A percentile compares a stretch with the other conserved stretches of the same genome.
Evolutionary conservation across 53 echinoderm and acorn worm genomes (phyloP).

Genomic region (Actinopyga echinites): DNA sequence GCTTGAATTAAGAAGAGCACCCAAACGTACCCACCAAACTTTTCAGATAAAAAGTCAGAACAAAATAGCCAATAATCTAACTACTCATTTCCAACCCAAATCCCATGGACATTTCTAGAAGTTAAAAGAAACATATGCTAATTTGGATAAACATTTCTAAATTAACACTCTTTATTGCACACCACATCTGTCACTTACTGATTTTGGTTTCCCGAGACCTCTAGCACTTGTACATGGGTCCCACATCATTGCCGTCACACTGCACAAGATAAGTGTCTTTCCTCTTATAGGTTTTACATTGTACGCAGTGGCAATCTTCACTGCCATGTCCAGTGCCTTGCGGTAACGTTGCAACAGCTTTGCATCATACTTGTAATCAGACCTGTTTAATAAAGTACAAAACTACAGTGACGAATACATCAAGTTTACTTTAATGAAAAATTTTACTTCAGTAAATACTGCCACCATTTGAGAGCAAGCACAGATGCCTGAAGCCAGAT

Average conservation of each 20-base stretch:
- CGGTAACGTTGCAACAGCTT: constrained; percentile 75
- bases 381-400: not conserved
- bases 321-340: constrained; percentile 87
- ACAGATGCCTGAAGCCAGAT: too few species aligned
- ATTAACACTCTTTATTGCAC: too few species aligned
- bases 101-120: too few species aligned
- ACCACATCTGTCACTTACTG: constrained; percentile 32
- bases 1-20: too few species aligned
- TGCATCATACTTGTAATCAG: constrained; percentile 13
- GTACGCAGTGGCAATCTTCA: constrained; percentile 95
- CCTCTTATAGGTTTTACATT: constrained; percentile 93
- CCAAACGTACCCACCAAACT: too few species aligned
- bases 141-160: too few species aligned
- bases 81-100: too few species aligned
- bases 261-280: constrained; percentile 79
- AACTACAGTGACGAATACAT: not conserved
- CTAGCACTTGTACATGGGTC: constrained; percentile 70
- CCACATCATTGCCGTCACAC: constrained; percentile 78
- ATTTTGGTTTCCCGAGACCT: constrained; percentile 71
- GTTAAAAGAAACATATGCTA: too few species aligned
- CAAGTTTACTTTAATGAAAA: too few species aligned
- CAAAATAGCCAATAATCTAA: too few species aligned
- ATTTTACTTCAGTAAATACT: too few species aligned
- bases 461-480: not conserved
- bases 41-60: too few species aligned